Conservation (phyloP, 1,140 invertebrate genomes). For the Parasteatoda tepidariorum region DNA sequence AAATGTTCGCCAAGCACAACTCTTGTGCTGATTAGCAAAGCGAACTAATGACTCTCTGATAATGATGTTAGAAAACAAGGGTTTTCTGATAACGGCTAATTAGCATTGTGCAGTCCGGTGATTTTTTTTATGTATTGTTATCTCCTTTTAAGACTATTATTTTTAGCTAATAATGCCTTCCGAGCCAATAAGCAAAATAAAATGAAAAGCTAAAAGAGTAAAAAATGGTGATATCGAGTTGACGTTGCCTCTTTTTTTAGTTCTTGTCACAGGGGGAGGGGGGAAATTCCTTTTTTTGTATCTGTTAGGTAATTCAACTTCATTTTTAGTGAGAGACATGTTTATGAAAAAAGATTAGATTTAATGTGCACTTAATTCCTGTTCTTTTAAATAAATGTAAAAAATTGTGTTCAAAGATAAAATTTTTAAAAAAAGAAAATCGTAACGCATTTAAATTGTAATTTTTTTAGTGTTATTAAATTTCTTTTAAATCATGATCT, state of each 20-base stretch:
- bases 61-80: constrained; percentile 27
- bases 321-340: constrained; percentile 4
- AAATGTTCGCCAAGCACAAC: neutral
- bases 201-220: neutral
- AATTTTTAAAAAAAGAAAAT: too few relatives aligned
- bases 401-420: too few relatives aligned
- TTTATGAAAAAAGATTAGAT: neutral
- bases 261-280: too few relatives aligned
- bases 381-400: too few relatives aligned
- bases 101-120: constrained; percentile 16
- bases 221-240: neutral
- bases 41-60: constrained; percentile 10
- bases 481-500: too few relatives aligned
- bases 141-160: constrained; percentile 22
- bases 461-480: too few relatives aligned
- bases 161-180: constrained; percentile 28
- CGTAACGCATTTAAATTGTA: too few relatives aligned
- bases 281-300: neutral
- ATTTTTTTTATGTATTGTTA: constrained; percentile 12
- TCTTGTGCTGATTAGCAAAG: neutral
- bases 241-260: neutral
- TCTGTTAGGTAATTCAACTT: neutral
- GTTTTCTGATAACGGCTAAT: constrained; percentile 22
- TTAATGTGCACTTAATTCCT: too few relatives aligned
- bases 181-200: constrained; percentile 6